phyloP scores from a whole-genome alignment of 1,140 invertebrate species.

The Drosophila elegans region DNA sequence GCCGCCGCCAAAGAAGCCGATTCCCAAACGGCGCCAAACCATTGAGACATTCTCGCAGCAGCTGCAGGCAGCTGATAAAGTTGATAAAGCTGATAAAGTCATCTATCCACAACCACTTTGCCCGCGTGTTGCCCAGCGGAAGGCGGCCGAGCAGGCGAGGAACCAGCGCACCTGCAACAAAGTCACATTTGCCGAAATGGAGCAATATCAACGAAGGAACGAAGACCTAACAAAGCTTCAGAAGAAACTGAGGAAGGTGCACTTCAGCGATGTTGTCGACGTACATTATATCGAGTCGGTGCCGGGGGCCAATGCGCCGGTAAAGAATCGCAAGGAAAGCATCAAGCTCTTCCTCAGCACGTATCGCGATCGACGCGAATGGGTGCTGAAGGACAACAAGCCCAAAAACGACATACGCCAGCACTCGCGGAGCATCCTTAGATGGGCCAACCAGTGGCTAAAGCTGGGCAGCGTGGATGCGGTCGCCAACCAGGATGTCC shows the following conservation, averaged over 20 bases:
- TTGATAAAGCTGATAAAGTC: conserved; percentile 13
- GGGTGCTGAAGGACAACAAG: conserved; percentile 9
- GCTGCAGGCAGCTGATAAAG: conserved; percentile 22
- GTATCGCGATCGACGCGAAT: conserved; percentile 49
- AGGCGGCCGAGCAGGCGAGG: conserved; percentile 42
- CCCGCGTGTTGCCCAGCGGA: conserved; percentile 41
- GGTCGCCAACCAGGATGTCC: conserved; percentile 45
- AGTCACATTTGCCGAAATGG: conserved; percentile 70
- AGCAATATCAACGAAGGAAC: conserved; percentile 21
- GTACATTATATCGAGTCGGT: conserved; percentile 39
- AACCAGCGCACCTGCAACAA: conserved; percentile 68
- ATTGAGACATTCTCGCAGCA: conserved; percentile 51
- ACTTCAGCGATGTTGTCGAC: conserved; percentile 24
- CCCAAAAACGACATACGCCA: conserved; percentile 42
- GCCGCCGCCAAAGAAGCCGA: conserved; percentile 2
- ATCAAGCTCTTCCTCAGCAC: conserved; percentile 41
- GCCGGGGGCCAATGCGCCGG: conserved; percentile 5
- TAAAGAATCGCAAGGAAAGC: conserved; percentile 36
- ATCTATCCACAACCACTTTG: background rate
- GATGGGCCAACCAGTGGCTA: conserved; percentile 73
- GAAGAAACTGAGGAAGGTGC: conserved; percentile 26
- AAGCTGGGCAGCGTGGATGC: conserved; percentile 40
- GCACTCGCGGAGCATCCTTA: conserved; percentile 58
- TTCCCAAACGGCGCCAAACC: conserved; percentile 13
- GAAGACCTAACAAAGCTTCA: conserved; percentile 12